Evolutionary conservation across 2,113 vertebrate genomes (phyloP).

Genomic region (Setophaga petechia): DNA sequence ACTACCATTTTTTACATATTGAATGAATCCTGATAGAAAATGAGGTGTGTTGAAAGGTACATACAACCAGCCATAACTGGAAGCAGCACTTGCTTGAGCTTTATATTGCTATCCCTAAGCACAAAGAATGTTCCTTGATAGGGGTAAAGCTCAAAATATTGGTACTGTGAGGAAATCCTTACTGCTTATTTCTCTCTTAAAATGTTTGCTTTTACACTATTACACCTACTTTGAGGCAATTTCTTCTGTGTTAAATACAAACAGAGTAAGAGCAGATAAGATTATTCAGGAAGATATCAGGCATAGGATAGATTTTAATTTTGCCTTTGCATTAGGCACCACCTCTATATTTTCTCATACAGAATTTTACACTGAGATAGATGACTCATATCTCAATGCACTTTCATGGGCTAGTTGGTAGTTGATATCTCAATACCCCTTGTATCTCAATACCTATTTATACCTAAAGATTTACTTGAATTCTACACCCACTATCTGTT

Average conservation of each 20-base stretch:
- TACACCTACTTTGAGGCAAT: background rate
- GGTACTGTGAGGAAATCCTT: background rate
- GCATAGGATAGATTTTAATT: background rate
- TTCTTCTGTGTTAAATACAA: background rate
- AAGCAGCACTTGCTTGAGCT: background rate
- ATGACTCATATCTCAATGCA: background rate
- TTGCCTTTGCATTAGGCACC: background rate
- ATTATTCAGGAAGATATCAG: background rate
- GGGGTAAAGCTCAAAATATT: background rate
- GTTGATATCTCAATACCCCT: background rate
- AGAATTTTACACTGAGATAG: background rate
- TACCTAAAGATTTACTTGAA: background rate
- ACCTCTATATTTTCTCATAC: background rate
- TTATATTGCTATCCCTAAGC: background rate
- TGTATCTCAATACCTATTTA: background rate
- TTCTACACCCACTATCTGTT: fast-evolving
- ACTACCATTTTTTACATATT: background rate
- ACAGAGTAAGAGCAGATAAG: background rate
- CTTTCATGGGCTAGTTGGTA: background rate
- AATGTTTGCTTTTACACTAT: background rate
- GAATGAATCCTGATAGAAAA: background rate
- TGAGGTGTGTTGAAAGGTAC: fast-evolving
- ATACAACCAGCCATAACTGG: background rate
- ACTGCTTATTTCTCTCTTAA: background rate
- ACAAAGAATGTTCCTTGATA: background rate